Evolutionary conservation across 2,797 vertebrate genomes (phyloP).

Genomic region (Poecilia picta): DNA sequence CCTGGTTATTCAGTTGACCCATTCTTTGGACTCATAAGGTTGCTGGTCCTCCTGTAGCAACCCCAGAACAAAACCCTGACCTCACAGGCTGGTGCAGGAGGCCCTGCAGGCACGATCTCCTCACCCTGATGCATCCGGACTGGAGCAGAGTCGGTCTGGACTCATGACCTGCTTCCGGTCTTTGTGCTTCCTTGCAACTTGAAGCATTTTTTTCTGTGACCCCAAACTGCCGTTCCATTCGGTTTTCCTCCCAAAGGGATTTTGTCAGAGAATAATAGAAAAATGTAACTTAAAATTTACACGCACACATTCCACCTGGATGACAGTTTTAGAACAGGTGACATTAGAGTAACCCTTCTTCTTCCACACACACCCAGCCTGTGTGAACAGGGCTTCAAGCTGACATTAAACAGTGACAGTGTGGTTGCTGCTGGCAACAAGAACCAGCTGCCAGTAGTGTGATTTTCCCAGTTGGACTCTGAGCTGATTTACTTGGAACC

Average conservation of each 20-base stretch:
- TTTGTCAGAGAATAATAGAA: background rate
- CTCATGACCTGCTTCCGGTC: background rate
- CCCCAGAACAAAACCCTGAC: background rate
- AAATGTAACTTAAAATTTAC: background rate
- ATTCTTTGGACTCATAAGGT: too few species aligned
- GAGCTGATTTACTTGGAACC: background rate
- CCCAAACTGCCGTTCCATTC: background rate
- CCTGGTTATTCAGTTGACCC: background rate
- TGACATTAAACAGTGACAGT: slow-evolving; percentile 12
- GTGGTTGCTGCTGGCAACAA: slow-evolving; percentile 23
- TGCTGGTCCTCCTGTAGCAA: background rate
- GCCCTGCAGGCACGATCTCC: background rate
- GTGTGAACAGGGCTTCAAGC: slow-evolving; percentile 2
- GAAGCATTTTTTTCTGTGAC: background rate
- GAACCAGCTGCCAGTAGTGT: slow-evolving; percentile 1
- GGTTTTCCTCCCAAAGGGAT: background rate
- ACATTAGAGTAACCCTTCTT: background rate
- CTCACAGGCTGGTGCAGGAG: background rate
- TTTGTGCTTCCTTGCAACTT: background rate
- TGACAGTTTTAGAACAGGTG: background rate
- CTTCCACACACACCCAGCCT: slow-evolving; percentile 1
- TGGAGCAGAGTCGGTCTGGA: background rate
- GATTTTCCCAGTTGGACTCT: background rate
- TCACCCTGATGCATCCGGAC: background rate
- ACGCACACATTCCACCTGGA: background rate